Percentiles rank a stretch among this genome's conserved stretches.
Conservation (phyloP, 2,113 vertebrate species). For the Mola mola region DNA sequence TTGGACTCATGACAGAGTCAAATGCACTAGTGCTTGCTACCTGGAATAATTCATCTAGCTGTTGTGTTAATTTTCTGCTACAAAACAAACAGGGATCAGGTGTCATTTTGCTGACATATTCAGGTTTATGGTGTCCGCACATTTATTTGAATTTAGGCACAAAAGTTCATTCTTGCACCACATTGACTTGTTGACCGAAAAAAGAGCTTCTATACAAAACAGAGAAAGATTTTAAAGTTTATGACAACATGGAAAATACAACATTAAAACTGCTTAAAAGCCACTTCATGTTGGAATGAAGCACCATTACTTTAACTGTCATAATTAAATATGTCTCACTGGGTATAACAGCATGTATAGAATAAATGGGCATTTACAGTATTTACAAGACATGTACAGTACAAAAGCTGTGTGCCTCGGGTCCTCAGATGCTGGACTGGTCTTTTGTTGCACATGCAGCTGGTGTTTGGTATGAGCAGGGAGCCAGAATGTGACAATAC, state of each 20-base stretch:
- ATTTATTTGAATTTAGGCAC: neutral
- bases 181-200: no score
- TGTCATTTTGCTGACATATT: neutral
- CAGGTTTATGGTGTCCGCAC: neutral
- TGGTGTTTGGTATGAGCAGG: no score
- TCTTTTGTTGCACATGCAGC: constrained; percentile 24
- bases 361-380: constrained; percentile 77
- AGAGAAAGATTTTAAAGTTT: constrained; percentile 49
- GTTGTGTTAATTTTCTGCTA: no score
- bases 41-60: neutral
- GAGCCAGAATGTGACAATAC: neutral
- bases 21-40: neutral
- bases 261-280: constrained; percentile 69
- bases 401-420: constrained; percentile 24
- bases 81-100: no score
- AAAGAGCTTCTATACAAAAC: constrained; percentile 35
- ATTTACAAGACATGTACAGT: constrained; percentile 83
- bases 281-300: constrained; percentile 59
- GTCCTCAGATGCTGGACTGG: constrained; percentile 18
- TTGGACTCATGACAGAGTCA: neutral
- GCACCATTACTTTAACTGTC: constrained; percentile 51
- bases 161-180: no score
- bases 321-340: constrained; percentile 79
- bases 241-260: constrained; percentile 28
- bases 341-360: constrained; percentile 68